Conservation (phyloP, 2,888 invertebrate species). For the Lasioglossum villosulum region DNA sequence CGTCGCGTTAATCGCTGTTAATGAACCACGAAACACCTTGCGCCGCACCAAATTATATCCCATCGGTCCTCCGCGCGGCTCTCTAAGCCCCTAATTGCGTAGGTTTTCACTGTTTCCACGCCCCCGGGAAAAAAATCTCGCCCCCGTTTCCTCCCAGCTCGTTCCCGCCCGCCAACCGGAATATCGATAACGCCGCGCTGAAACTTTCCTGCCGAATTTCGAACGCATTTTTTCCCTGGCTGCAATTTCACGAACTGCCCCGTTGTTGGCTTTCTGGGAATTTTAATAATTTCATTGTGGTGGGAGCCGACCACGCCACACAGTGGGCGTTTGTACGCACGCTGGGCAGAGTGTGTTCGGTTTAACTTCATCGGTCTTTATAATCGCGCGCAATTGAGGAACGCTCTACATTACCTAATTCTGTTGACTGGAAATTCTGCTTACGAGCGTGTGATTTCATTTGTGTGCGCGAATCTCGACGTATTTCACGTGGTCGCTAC, state of each 20-base stretch:
- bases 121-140: background rate
- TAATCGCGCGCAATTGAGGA: background rate
- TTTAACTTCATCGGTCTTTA: background rate
- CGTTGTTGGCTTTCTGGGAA: background rate
- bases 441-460: background rate
- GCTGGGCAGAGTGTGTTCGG: background rate
- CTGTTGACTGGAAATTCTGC: background rate
- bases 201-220: background rate
- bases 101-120: background rate
- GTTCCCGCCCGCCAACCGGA: background rate
- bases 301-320: background rate
- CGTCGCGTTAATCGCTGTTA: conserved; percentile 6
- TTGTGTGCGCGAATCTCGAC: background rate
- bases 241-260: background rate
- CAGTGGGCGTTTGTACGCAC: background rate
- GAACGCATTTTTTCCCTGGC: background rate
- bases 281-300: background rate
- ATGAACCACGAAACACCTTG: conserved; percentile 23
- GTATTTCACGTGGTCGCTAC: background rate
- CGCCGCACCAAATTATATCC: background rate
- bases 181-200: background rate
- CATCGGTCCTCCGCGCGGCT: background rate
- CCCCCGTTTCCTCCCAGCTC: background rate
- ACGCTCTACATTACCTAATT: background rate
- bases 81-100: background rate